These are phyloP conservation scores for Caenorhabditis sp. DNA, from an alignment of 2,888 invertebrate species.

Conservation along the genomic window DNA sequence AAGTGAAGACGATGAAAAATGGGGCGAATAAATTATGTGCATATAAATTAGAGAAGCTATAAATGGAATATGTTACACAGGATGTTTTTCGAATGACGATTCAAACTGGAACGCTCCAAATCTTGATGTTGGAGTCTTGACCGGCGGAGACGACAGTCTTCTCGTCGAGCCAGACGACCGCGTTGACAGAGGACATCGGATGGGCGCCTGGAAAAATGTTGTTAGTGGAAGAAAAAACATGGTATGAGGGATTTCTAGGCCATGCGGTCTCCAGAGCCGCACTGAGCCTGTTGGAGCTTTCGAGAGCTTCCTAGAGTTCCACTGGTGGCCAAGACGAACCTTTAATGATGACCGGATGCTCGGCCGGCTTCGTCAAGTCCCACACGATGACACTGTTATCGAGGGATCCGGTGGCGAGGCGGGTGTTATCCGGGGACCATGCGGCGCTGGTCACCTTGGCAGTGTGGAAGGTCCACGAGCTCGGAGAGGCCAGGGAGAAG, in stretches of 20 bases:
- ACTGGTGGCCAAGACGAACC: slow-evolving; percentile 48
- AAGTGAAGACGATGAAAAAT: slow-evolving; percentile 1
- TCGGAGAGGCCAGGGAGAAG: slow-evolving; percentile 74
- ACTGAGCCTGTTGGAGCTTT: too few species aligned
- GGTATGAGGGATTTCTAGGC: neutral
- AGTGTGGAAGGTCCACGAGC: slow-evolving; percentile 97
- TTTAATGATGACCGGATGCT: slow-evolving; percentile 82
- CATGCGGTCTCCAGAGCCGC: too few species aligned
- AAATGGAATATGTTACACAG: too few species aligned
- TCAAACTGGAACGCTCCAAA: slow-evolving; percentile 62
- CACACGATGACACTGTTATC: slow-evolving; percentile 96
- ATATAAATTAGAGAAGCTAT: neutral
- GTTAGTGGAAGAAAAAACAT: neutral
- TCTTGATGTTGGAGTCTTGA: slow-evolving; percentile 95
- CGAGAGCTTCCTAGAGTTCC: neutral
- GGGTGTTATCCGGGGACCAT: slow-evolving; percentile 84
- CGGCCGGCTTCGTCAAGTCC: slow-evolving; percentile 90
- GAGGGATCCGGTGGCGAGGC: slow-evolving; percentile 94
- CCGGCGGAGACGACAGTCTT: slow-evolving; percentile 93
- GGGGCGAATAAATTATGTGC: neutral
- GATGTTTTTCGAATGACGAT: neutral
- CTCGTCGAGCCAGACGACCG: slow-evolving; percentile 91
- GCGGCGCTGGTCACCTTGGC: slow-evolving; percentile 84
- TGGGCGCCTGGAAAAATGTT: slow-evolving; percentile 90
- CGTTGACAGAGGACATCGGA: slow-evolving; percentile 96